Percentiles rank a stretch among this genome's conserved stretches.
These are phyloP conservation scores for Corythaixoides concolor DNA, from an alignment of 2,113 vertebrate species.

Conservation along the genomic window DNA sequence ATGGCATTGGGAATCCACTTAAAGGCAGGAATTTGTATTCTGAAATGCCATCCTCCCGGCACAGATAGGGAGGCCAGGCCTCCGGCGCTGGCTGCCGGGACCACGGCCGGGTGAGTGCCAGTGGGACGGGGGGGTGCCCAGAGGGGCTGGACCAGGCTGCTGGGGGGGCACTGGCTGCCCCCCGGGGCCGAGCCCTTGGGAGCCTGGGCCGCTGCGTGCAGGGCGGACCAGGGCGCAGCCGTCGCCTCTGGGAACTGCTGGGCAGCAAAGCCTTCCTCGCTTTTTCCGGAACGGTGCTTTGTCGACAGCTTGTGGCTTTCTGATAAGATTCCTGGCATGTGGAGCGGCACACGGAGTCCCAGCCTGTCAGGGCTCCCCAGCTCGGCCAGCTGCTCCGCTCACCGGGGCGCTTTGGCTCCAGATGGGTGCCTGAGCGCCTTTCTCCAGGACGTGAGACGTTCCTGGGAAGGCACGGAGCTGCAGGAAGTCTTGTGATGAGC, in stretches of 20 bases:
- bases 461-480: fast-evolving
- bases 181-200: fast-evolving
- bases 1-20: slow-evolving; percentile 8
- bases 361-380: not conserved
- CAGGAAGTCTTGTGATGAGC: not conserved
- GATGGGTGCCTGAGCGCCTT: not conserved
- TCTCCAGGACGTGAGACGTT: not conserved
- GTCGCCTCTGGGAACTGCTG: not conserved
- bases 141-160: fast-evolving
- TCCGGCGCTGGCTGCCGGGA: not conserved
- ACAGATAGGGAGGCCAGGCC: not conserved
- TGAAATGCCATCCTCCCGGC: not conserved
- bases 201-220: fast-evolving
- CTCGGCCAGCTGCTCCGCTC: not conserved
- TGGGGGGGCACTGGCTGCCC: fast-evolving
- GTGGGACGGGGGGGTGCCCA: not conserved
- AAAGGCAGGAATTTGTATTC: slow-evolving; percentile 54
- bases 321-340: not conserved
- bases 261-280: fast-evolving
- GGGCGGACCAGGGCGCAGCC: fast-evolving
- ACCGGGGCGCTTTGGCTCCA: not conserved
- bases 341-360: not conserved
- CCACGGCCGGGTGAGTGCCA: fast-evolving
- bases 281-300: not conserved
- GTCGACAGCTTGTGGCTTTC: not conserved